Base-by-base conservation (phyloP, 1,140 invertebrate genomes). In the Drosophila pallidifrons region DNA sequence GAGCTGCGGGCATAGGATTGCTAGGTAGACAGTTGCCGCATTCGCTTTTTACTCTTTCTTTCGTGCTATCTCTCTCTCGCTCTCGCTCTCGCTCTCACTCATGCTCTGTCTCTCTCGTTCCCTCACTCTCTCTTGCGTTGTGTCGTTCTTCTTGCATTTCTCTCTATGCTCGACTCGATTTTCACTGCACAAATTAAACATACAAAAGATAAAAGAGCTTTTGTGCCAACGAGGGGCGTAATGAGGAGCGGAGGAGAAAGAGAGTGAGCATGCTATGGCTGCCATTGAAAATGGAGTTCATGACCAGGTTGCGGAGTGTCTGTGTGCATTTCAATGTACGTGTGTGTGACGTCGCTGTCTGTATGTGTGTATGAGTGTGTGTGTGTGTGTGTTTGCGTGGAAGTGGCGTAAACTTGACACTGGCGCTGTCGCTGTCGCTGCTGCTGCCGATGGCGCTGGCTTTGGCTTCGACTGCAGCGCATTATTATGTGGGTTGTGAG, bases 221-320 rank as follows among this genome's bases (percentile, higher is more conserved):
- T 85, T 83, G 81, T 83, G 66, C 35, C 35, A 38, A 38, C 7
- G 41, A 5, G 30, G n/a, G 32, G 13, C 28, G 45, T 59, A 35
- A 58, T 61, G 43, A n/a, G 47, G 61, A 35, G 35, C 20, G 1
- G 16, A 4, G 7, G 16, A n/a, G 35, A 13, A 30, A 25, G 4
- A 30, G 60, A 77, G 70, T 77, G 5, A 8, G 54, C 72, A 75
- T 77, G 52, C 67, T 75, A 64, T 75, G 76, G 67, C 85, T 91
- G 88, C 87, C 88, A 91, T 91, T 91, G 88, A 91, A 91, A 91
- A 83, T 81, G 80, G 87, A 91, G 87, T 91, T 91, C 81, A 82
- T 82, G 81, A 82, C 77, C 81, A 82, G 74, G 35, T 45, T 60
- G 52, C 30, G 20, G 32, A 38, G 55, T 30, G 10, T 55, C 16